A percentile compares a stretch with the other conserved stretches of the same genome.
These are phyloP conservation scores for Littorina saxatilis DNA, from an alignment of 1,140 invertebrate species.

Conservation along the genomic window DNA sequence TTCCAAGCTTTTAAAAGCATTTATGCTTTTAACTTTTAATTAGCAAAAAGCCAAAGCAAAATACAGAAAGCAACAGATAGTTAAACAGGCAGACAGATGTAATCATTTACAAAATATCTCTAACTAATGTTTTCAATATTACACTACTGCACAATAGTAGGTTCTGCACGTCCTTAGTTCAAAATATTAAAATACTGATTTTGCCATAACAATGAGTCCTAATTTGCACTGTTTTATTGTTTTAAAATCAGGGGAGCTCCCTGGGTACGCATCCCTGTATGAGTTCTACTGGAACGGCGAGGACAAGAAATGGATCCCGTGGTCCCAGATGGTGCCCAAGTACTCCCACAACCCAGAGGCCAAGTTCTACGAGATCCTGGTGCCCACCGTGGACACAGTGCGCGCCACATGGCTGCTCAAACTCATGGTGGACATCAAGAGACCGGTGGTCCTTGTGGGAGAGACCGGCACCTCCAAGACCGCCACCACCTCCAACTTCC, in stretches of 20 bases:
- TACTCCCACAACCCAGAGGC: constrained; percentile 85
- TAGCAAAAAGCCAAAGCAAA: too few species aligned
- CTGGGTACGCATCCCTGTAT: constrained; percentile 83
- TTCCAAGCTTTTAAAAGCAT: too few species aligned
- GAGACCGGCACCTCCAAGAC: constrained; percentile 95
- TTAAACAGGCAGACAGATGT: too few species aligned
- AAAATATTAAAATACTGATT: too few species aligned
- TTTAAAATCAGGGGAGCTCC: constrained; percentile 81
- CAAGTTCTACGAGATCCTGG: constrained; percentile 89
- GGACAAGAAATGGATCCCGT: constrained; percentile 86
- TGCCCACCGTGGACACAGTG: constrained; percentile 91
- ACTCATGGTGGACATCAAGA: constrained; percentile 86
- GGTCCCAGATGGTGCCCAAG: constrained; percentile 85
- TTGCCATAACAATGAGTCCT: too few species aligned
- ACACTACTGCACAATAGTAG: too few species aligned
- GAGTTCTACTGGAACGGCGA: constrained; percentile 88
- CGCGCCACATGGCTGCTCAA: constrained; percentile 86
- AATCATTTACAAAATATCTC: too few species aligned
- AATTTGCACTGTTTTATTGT: too few species aligned
- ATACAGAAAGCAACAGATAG: too few species aligned
- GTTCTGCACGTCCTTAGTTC: too few species aligned
- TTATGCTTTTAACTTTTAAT: too few species aligned
- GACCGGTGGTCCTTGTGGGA: constrained; percentile 89
- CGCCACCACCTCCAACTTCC: constrained; percentile 88
- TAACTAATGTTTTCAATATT: too few species aligned